Percentiles rank a stretch among this genome's conserved stretches.
Conservation (phyloP, 2,797 vertebrate genomes). For the Hoplostethus mediterraneus region DNA sequence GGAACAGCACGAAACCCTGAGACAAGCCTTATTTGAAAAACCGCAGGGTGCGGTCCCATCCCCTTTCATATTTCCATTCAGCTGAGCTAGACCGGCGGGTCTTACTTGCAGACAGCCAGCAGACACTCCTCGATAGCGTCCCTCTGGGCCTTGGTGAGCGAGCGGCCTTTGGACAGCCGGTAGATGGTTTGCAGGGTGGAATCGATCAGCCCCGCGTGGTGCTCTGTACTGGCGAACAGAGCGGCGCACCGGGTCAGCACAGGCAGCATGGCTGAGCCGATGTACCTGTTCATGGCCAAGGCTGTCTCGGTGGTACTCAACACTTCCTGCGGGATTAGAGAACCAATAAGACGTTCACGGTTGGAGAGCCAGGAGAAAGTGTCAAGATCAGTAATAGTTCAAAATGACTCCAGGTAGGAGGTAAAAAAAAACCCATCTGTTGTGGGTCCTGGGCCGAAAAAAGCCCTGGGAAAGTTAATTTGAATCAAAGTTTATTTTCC, state of each 20-base stretch:
- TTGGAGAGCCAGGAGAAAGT: not conserved
- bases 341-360: not conserved
- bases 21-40: not conserved
- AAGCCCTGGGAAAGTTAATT: no score
- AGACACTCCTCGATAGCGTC: conserved; percentile 97
- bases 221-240: conserved; percentile 94
- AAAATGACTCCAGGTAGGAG: no score
- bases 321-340: conserved; percentile 85
- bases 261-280: conserved; percentile 94
- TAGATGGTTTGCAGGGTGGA: conserved; percentile 97
- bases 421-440: no score
- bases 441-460: no score
- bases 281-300: conserved; percentile 95
- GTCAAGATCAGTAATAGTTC: not conserved
- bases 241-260: conserved; percentile 94
- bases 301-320: conserved; percentile 96
- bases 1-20: not conserved
- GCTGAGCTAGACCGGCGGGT: not conserved
- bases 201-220: conserved; percentile 91
- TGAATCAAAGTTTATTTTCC: no score
- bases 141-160: conserved; percentile 98
- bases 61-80: not conserved
- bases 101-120: conserved; percentile 96
- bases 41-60: not conserved
- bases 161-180: conserved; percentile 95